These are phyloP conservation scores for Chalcis sispes DNA, from an alignment of 2,888 invertebrate species.

Conservation along the genomic window DNA sequence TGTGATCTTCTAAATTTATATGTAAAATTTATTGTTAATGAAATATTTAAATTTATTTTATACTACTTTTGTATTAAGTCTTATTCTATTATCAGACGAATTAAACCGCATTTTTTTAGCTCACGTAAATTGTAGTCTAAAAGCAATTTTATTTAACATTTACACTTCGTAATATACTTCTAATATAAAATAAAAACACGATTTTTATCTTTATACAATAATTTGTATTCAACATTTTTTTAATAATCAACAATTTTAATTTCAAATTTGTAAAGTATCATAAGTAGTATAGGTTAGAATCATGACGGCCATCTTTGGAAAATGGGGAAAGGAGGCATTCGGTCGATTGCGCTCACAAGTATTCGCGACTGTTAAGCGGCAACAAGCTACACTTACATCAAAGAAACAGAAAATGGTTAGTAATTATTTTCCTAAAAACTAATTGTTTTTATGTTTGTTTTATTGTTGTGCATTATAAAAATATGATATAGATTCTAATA, in stretches of 20 bases:
- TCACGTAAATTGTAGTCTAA: background rate
- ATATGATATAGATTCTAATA: slow-evolving; percentile 14
- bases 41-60: slow-evolving; percentile 32
- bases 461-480: background rate
- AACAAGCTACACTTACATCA: slow-evolving; percentile 61
- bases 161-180: background rate
- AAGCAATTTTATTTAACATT: background rate
- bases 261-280: background rate
- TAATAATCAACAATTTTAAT: background rate
- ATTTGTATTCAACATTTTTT: background rate
- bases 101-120: background rate
- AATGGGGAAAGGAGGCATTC: slow-evolving; percentile 50
- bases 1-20: background rate
- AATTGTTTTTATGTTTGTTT: background rate
- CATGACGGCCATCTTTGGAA: slow-evolving; percentile 58
- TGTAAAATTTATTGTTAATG: slow-evolving; percentile 37
- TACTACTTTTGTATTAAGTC: slow-evolving; percentile 17
- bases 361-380: slow-evolving; percentile 59
- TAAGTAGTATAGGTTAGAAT: slow-evolving; percentile 59
- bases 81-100: background rate
- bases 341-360: slow-evolving; percentile 61
- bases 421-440: slow-evolving; percentile 20
- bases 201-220: background rate
- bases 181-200: too few relatives aligned
- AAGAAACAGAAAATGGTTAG: slow-evolving; percentile 66